Evolutionary conservation across 2,113 vertebrate genomes (phyloP).

Genomic region (Cercocebus atys): DNA sequence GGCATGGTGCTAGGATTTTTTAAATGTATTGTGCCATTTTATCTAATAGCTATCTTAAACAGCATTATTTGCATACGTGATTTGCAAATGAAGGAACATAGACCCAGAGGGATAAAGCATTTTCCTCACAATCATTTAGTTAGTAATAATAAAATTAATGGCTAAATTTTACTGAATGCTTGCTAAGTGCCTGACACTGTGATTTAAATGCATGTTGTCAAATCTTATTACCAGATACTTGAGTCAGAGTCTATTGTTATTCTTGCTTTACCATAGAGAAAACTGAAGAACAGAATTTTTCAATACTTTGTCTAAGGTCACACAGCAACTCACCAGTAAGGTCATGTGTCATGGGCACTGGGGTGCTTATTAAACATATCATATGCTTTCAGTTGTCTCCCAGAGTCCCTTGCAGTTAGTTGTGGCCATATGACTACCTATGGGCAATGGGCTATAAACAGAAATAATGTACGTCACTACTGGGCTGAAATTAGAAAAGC

Average conservation of each 20-base stretch:
- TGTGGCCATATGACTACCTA: neutral
- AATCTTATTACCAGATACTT: conserved; percentile 8
- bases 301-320: neutral
- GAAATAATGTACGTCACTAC: neutral
- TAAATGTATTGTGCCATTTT: conserved; percentile 27
- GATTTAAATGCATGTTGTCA: conserved; percentile 43
- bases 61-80: neutral
- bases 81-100: conserved; percentile 50
- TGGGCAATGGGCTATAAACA: neutral
- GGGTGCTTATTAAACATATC: neutral
- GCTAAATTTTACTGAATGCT: conserved; percentile 38
- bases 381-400: neutral
- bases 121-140: conserved; percentile 31
- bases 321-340: neutral
- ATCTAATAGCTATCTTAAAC: conserved; percentile 36
- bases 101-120: conserved; percentile 31
- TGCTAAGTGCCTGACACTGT: neutral
- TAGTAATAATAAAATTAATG: conserved; percentile 39
- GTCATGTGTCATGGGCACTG: neutral
- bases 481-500: neutral
- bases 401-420: neutral
- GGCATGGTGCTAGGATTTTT: neutral
- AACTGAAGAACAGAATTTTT: neutral
- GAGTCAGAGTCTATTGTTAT: neutral
- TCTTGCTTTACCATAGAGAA: neutral